These are phyloP conservation scores for Notamacropus eugenii DNA, from an alignment of 2,797 vertebrate species.

Conservation along the genomic window DNA sequence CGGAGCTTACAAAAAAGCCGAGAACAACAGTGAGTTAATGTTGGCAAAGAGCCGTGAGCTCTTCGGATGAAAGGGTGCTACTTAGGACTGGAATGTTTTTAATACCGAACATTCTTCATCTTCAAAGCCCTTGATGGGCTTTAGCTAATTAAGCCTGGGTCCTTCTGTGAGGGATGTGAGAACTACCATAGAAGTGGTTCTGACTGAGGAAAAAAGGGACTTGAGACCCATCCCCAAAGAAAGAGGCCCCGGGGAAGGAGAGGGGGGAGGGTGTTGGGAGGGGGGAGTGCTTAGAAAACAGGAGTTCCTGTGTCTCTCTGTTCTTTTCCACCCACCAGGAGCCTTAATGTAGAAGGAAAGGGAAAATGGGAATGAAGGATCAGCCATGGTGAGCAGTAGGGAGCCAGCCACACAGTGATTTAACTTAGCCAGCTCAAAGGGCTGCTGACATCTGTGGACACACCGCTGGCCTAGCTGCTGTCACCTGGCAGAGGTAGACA, in stretches of 20 bases:
- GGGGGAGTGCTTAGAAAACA: neutral
- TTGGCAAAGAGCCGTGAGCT: neutral
- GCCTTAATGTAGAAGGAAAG: neutral
- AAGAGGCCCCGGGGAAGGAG: fast-evolving
- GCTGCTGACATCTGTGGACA: neutral
- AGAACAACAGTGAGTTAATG: neutral
- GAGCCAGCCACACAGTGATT: neutral
- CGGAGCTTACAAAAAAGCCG: neutral
- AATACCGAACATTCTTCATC: neutral
- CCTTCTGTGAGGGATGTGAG: neutral
- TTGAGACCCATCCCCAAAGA: neutral
- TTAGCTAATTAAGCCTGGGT: neutral
- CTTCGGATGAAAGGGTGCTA: neutral
- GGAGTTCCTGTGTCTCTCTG: neutral
- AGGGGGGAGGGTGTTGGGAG: neutral
- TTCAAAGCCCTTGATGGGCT: neutral
- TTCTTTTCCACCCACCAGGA: neutral
- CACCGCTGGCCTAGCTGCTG: neutral
- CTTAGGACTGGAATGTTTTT: neutral
- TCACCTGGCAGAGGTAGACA: neutral
- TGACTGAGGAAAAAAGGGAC: neutral
- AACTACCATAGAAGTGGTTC: neutral
- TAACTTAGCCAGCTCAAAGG: neutral
- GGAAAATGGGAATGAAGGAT: neutral
- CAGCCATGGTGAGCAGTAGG: neutral